Evolutionary conservation across 2,797 vertebrate genomes (phyloP).

Genomic region (Betta splendens): DNA sequence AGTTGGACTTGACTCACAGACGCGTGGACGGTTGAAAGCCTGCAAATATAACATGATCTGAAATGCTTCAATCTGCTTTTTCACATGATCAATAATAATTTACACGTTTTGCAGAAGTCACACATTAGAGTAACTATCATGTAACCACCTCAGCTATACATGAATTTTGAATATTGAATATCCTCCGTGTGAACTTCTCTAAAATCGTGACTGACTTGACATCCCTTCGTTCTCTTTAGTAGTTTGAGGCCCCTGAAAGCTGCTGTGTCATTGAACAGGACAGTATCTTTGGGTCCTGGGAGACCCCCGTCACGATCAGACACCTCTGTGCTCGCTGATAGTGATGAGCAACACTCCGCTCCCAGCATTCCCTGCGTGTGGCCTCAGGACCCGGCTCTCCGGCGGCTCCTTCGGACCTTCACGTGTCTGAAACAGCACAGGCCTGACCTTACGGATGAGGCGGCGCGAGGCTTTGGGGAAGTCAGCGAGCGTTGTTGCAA

Average conservation of each 20-base stretch:
- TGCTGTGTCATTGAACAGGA: slow-evolving; percentile 65
- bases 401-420: slow-evolving; percentile 12
- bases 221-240: slow-evolving; percentile 4
- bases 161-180: slow-evolving; percentile 20
- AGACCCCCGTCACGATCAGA: slow-evolving; percentile 47
- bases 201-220: slow-evolving; percentile 24
- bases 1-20: slow-evolving; percentile 33
- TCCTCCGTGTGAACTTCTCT: slow-evolving; percentile 21
- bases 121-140: not conserved
- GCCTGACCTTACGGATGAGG: not conserved
- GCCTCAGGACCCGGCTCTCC: slow-evolving; percentile 24
- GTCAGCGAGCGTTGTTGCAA: slow-evolving; percentile 61
- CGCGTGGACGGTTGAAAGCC: slow-evolving; percentile 8
- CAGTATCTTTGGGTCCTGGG: slow-evolving; percentile 58
- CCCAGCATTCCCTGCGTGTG: slow-evolving; percentile 60
- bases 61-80: slow-evolving; percentile 12
- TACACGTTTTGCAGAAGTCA: not conserved
- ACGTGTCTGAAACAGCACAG: not conserved
- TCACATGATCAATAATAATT: slow-evolving; percentile 3
- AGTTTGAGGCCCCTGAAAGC: slow-evolving; percentile 2
- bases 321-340: slow-evolving; percentile 33
- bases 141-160: not conserved
- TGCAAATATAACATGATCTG: slow-evolving; percentile 2
- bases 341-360: slow-evolving; percentile 59
- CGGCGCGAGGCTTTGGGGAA: slow-evolving; percentile 54